Evolutionary conservation across 2,888 invertebrate species (phyloP), one percentile per base, ranked within the genome.

Genomic region (Panopea generosa): DNA sequence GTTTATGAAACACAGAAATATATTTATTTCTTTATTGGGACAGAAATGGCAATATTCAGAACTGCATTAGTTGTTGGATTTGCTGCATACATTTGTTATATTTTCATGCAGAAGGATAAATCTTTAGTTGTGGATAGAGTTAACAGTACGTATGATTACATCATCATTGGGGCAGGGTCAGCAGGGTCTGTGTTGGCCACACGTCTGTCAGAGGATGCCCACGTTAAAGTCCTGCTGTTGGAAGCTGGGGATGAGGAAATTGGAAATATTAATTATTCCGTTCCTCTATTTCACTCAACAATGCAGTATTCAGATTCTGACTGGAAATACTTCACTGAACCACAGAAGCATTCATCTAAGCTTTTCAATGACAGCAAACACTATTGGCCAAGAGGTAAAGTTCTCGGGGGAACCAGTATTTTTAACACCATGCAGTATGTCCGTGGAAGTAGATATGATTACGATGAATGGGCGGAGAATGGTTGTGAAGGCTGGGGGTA

Each of bases 361-460:
- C 4, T 16, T 16, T 16, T 45, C 6, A 20, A 20, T 16, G 16
- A 45, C 45, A 45, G 16, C 20, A 94, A 96, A 50, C 97, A 97
- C 89, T 95, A 96, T 87, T 97, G 97, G 97, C 97, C 97, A 0
- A 94, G 97, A 71, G 98, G 98, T 56, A 97, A 97, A 93, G 97
- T 97, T 0, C 94, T 97, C 0, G 97, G 97, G 0, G 98, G 98
- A 0, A 96, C 96, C 3, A 96, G 96, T 45, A 96, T 97, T 0
- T 94, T 97, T 0, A 98, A 97, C 90, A 96, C 96, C 1, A 97
- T 98, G 97, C 29, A 67, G n/a, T 70, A 70, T 24, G 70, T 70
- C 9, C 33, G 76, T n/a, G 76, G 76, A 11, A 76, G 69, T 26
- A 53, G 55, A 7, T 45, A 68, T n/a, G 79, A 79, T 45, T 75